Evolutionary conservation across 2,888 invertebrate genomes (phyloP), one percentile per base, ranked within the genome.

Genomic region (Drosophila buzzatii): DNA sequence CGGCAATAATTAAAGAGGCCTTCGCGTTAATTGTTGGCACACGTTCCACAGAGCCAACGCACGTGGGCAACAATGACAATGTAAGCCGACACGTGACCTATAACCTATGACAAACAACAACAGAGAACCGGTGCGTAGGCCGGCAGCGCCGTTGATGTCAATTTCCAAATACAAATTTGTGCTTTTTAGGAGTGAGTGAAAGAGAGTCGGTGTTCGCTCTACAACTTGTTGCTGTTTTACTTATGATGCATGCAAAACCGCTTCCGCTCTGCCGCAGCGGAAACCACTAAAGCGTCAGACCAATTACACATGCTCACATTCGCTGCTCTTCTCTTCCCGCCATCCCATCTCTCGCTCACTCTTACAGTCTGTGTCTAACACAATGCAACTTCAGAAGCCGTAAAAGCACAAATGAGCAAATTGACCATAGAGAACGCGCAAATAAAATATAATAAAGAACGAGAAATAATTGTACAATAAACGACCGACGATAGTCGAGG

Each of bases 11-110:
- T 84, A 85, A 77, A 71, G 44, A 73, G 79, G 68, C 81, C 82
- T 75, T 74, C 75, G 23, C 44, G 72, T 79, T 85, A 85, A 85
- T 85, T 85, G 85, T 85, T 82, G 83, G 79, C 88, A 85, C 85
- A 85, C 88, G 85, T 87, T 69, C 72, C 82, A 53, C 61, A 70
- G 70, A 60, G 67, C 72, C 63, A 51, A 47, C 76, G 69, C 85
- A 82, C 82, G 88, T 85, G 88, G 73, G 83, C 79, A 66, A 71
- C 68, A 82, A 81, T 55, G 69, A 60, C 74, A 71, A 61, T 41
- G 55, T 62, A 71, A 69, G 56, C 31, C 72, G 70, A 60, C 80
- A 81, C 80, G 80, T 81, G 80, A 81, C 80, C 80, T 69, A 78
- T 78, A 68, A 76, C 79, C 79, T 65, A 41, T 63, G 52, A n/a